Evolutionary conservation across 2,113 vertebrate species (phyloP), one percentile per base, ranked within the genome.

Genomic region (Sinocyclocheilus maitianheensis): DNA sequence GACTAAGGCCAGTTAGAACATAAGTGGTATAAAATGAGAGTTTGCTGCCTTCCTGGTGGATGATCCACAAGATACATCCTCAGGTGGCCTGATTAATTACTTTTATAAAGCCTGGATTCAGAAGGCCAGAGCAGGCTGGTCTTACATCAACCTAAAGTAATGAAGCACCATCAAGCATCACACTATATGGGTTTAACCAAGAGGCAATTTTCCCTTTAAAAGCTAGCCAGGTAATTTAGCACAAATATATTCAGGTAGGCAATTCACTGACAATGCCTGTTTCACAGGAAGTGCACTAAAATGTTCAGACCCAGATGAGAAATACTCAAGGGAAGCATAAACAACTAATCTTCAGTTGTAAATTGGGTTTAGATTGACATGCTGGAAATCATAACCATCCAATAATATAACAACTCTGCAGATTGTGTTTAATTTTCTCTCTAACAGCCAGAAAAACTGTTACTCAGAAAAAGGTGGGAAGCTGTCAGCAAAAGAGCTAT

Each of bases 331-430:
- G 76, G 9, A 37, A 34, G 51, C 76, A 6, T 22, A 58, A 78
- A 78, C 53, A 74, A 46, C 71, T 78, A 55, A 60, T 78, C 77
- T 78, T 78, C 26, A 37, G 34, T 37, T 78, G 77, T 58, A 78
- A 60, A 79, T n/a, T 40, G 77, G 53, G 11, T 79, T 34, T 40
- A 40, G 77, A 78, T 34, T 78, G 30, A 60, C 30, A 78, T 22
- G 55, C 9, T 22, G 40, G 53, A 62, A 79, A 79, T 79, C 34
- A 60, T 3, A 60, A 13, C 34, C 30, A n/a, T 63, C 2, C 37
- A 78, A 53, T 30, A 67, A 65, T 22, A 24, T 24, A 85, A 77
- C 37, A 67, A 53, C 24, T 78, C 51, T 53, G 60, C 22, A 76
- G 40, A 2, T 24, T 8, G 48, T n/a, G 0, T 51, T 26, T 77